Percentiles rank a stretch among this genome's conserved stretches.
These are phyloP conservation scores for Netta rufina DNA, from an alignment of 2,797 vertebrate species.

Conservation along the genomic window DNA sequence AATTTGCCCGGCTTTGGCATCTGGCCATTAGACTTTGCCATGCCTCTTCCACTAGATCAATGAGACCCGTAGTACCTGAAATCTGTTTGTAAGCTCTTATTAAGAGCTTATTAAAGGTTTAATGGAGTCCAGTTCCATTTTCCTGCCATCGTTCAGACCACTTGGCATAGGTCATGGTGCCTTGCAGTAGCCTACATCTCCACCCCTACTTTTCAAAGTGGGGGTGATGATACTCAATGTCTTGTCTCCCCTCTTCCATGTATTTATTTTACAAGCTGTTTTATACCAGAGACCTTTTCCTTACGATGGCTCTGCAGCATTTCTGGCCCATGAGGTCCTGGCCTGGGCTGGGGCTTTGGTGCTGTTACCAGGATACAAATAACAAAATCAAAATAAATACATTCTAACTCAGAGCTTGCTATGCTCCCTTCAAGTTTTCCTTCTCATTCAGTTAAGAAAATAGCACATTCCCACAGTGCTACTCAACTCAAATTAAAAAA, in stretches of 20 bases:
- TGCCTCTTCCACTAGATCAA: conserved; percentile 2
- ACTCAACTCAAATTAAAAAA: conserved; percentile 41
- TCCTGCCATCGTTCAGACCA: not conserved
- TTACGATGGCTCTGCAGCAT: not conserved
- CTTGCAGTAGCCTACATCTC: not conserved
- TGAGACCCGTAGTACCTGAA: conserved; percentile 18
- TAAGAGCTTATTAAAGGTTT: not conserved
- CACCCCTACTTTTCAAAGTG: not conserved
- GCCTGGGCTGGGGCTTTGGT: not conserved
- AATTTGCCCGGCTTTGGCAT: conserved; percentile 13
- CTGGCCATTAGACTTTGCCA: not conserved
- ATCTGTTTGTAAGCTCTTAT: not conserved
- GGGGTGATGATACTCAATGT: not conserved
- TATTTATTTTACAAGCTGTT: not conserved
- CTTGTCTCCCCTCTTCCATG: not conserved
- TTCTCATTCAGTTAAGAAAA: conserved; percentile 37
- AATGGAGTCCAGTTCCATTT: not conserved
- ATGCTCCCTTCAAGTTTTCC: not conserved
- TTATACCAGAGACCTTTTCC: not conserved
- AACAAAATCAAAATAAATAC: not conserved
- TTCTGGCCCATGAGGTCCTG: not conserved
- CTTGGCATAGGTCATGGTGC: not conserved
- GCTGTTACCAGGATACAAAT: not conserved
- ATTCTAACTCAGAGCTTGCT: not conserved
- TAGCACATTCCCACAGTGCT: conserved; percentile 23